Conservation (phyloP, 1,140 invertebrate species). For the Drosophila navojoa region DNA sequence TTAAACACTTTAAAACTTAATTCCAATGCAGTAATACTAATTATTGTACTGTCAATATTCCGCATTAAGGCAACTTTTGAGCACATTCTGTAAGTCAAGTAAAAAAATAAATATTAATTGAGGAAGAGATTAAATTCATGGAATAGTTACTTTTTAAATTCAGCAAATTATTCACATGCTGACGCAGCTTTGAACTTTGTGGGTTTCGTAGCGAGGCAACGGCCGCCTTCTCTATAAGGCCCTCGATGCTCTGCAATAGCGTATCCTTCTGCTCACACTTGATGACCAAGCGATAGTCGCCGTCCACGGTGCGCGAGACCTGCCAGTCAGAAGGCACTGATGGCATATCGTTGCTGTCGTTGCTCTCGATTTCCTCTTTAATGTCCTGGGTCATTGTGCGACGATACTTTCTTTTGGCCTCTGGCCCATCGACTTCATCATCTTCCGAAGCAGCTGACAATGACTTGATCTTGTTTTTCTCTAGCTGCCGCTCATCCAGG, state of each 20-base stretch:
- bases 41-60: too few species aligned
- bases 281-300: slow-evolving; percentile 51
- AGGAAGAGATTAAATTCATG: neutral
- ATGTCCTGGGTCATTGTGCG: slow-evolving; percentile 20
- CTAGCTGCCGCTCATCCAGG: slow-evolving; percentile 49
- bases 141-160: slow-evolving; percentile 57
- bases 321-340: slow-evolving; percentile 47
- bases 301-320: slow-evolving; percentile 44
- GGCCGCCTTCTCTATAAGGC: slow-evolving; percentile 63
- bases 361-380: slow-evolving; percentile 63
- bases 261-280: slow-evolving; percentile 54
- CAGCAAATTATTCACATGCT: slow-evolving; percentile 53
- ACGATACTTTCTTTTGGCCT: slow-evolving; percentile 33
- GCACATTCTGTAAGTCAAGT: slow-evolving; percentile 54
- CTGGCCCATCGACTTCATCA: slow-evolving; percentile 37
- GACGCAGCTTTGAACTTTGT: slow-evolving; percentile 33
- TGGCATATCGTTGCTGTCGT: slow-evolving; percentile 34
- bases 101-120: neutral
- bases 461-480: slow-evolving; percentile 49
- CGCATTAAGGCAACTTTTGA: slow-evolving; percentile 37
- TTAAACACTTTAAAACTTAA: too few species aligned
- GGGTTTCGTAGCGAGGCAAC: slow-evolving; percentile 41
- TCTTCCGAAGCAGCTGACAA: slow-evolving; percentile 37
- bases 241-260: slow-evolving; percentile 55
- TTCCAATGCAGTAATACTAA: too few species aligned